Evolutionary conservation across 2,113 vertebrate genomes (phyloP), one percentile per base, ranked within the genome.

Genomic region (Rhodinocichla rosea): DNA sequence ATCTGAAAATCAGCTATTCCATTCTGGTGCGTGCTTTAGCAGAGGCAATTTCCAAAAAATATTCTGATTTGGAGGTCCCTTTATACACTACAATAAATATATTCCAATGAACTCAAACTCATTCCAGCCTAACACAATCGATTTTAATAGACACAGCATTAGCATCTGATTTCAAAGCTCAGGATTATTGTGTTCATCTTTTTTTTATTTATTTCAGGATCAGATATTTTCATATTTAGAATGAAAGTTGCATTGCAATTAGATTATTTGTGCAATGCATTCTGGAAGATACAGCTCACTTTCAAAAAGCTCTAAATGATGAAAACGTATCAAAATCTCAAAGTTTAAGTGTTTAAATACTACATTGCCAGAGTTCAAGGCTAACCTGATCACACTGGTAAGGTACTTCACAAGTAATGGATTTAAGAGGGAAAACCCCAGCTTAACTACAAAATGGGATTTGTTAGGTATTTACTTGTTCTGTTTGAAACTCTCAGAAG

Each of bases 1-100:
- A 94, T 88, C 62, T 71, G 49, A 87, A 94, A 69, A 89, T 95
- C 92, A 92, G 65, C 83, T 78, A 95, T 94, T 87, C 62, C 53
- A 76, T 64, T 85, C 44, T 78, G 8, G 5, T 68, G 91, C 42
- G 57, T 71, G 65, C 73, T 83, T 93, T 90, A 82, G 71, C 81
- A 86, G 81, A 88, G 92, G 65, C 39, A 88, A 53, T 63, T 96
- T 93, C 14, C 9, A 82, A 50, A 40, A 56, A 76, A 64, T n/a
- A 16, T 42, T 90, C 60, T 42, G 45, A 73, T 90, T 83, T 3
- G 6, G 56, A 63, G 33, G 40, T 35, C 52, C 62, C 30, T 83
- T 89, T 87, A 37, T 69, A 32, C 16, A 14, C 30, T 21, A 52
- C 59, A 92, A 55, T 69, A 87, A 92, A 91, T 45, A 63, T 16